Base-by-base conservation (phyloP, 2,797 vertebrate genomes). In the Chelon labrosus region DNA sequence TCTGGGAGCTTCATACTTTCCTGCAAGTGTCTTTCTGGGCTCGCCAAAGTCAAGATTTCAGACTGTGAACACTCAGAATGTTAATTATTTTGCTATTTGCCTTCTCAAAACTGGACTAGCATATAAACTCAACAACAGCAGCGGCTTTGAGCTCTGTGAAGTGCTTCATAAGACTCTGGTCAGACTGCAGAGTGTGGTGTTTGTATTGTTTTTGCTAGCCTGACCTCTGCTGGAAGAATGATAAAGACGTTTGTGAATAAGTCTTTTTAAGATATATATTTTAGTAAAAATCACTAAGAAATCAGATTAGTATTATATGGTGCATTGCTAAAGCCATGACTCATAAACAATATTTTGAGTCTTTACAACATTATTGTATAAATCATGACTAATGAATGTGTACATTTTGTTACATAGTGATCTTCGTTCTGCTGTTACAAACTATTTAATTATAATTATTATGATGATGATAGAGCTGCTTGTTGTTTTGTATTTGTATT, bases 211-310 rank as follows among this genome's bases (percentile, higher is more conserved):
- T 64, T 50, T 58, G n/a, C 73, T 42, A 17, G 63, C 7, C 62
- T 82, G 76, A 82, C 75, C 53, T 83, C 83, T 85, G 52, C 77
- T 77, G 79, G 81, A 60, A 75, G 53, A 77, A 65, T 53, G 44
- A 84, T 16, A 57, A n/a, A 61, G 3, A 72, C 16, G n/a, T 54
- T 19, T 84, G 76, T 80, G 53, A 79, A 84, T 81, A 77, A 82
- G 62, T 60, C 7, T 46, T 52, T 60, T 7, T 39, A n/a, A 78
- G 65, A 53, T 56, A 41, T 60, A 39, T 65, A 64, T 66, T 58
- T 72, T 54, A 37, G 20, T 62, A 55, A 3, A 63, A 86, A 82
- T 90, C 70, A 85, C 8, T 7, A 14, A 70, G 7, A 53, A 14
- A 78, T 81, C 14, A 49, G 54, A 7, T 71, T 58, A 58, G 41